phyloP scores from a whole-genome alignment of 1,140 invertebrate species.

The Pissodes strobi region DNA sequence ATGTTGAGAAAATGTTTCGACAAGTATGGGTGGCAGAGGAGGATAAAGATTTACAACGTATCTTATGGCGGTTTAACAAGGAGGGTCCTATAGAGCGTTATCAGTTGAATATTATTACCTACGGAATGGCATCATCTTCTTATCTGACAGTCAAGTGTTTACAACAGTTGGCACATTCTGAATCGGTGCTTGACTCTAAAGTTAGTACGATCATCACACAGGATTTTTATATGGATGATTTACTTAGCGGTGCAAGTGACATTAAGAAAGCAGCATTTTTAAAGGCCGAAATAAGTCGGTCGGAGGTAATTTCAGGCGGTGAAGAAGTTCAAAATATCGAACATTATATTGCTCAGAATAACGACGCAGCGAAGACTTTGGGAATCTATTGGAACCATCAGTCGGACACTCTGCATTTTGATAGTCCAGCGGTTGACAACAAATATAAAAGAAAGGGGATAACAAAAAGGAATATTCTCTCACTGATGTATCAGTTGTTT shows the following conservation, averaged over 20 bases:
- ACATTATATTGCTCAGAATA: background rate
- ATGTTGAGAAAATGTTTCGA: background rate
- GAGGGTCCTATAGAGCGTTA: constrained; percentile 42
- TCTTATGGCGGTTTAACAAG: constrained; percentile 46
- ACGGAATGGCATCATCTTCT: constrained; percentile 21
- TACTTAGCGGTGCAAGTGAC: constrained; percentile 45
- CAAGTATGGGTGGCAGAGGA: constrained; percentile 38
- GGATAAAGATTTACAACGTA: constrained; percentile 53
- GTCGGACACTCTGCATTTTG: too few relatives aligned
- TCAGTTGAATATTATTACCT: constrained; percentile 46
- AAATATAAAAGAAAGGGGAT: too few relatives aligned
- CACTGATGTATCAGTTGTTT: constrained; percentile 11
- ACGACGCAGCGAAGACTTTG: background rate
- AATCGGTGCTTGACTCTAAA: constrained; percentile 32
- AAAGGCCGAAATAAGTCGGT: constrained; percentile 5
- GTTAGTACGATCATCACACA: background rate
- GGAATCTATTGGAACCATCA: too few relatives aligned
- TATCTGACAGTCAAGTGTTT: constrained; percentile 30
- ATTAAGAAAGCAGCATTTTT: constrained; percentile 43
- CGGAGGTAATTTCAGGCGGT: constrained; percentile 3
- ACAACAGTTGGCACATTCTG: constrained; percentile 50
- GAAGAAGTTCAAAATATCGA: background rate
- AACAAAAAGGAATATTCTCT: constrained; percentile 38
- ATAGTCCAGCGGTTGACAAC: too few relatives aligned
- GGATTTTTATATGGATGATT: constrained; percentile 55